A percentile compares a stretch with the other conserved stretches of the same genome.
Conservation (phyloP, 1,140 invertebrate genomes). For the Samia ricini region DNA sequence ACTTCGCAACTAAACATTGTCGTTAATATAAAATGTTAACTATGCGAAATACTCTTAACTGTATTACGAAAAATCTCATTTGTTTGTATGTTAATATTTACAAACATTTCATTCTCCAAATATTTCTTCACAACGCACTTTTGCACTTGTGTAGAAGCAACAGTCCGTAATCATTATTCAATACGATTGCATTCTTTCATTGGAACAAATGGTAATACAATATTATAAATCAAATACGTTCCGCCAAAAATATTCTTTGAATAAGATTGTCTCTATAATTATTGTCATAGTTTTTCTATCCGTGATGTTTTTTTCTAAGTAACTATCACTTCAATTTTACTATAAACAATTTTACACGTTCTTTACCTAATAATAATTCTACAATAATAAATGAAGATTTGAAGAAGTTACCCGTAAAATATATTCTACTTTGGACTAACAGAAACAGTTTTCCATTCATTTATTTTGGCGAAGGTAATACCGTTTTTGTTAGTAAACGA, state of each 20-base stretch:
- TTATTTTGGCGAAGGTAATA: constrained; percentile 39
- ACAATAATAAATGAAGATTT: not conserved
- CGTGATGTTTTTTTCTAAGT: not conserved
- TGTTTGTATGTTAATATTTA: not conserved
- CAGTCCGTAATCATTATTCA: not conserved
- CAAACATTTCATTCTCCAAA: not conserved
- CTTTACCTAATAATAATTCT: not conserved
- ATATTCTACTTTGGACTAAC: constrained; percentile 47
- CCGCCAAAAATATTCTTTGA: not conserved
- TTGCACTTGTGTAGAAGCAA: not conserved
- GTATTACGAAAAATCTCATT: not conserved
- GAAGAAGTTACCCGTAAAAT: constrained; percentile 16
- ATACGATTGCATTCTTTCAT: not conserved
- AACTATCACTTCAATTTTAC: not conserved
- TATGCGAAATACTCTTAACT: not conserved
- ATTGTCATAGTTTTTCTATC: not conserved
- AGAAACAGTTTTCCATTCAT: constrained; percentile 29
- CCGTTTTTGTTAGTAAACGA: constrained; percentile 33
- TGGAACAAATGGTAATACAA: not conserved
- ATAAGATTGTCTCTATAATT: not conserved
- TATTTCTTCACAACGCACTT: not conserved
- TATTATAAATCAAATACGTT: not conserved
- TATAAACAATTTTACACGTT: not conserved
- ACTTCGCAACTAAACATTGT: no score
- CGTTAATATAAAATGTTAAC: not conserved